phyloP scores from a whole-genome alignment of 2,797 vertebrate genomes.

The Pempheris klunzingeri region DNA sequence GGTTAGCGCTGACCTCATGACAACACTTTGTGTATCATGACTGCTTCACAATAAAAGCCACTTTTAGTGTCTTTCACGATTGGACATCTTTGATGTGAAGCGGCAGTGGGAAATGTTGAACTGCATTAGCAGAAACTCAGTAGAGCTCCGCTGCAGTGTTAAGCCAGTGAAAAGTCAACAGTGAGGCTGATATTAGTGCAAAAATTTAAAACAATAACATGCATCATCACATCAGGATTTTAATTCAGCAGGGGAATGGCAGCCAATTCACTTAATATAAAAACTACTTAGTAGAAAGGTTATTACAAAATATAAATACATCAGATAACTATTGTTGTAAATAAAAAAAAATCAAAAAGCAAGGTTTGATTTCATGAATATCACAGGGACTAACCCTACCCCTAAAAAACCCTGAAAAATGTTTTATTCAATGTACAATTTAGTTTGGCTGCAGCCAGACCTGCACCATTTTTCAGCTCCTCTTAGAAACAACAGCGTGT shows the following conservation, averaged over 20 bases:
- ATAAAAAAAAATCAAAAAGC: not conserved
- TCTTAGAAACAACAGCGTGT: constrained; percentile 29
- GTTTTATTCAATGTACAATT: not conserved
- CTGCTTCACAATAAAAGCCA: not conserved
- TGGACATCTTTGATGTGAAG: not conserved
- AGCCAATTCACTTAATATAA: not conserved
- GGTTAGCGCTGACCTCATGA: not conserved
- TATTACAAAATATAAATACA: not conserved
- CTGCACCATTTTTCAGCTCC: not conserved
- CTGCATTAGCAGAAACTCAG: constrained; percentile 5
- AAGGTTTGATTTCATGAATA: not conserved
- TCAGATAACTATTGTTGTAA: not conserved
- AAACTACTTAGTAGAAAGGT: not conserved
- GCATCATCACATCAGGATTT: not conserved
- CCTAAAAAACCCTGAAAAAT: too few species aligned
- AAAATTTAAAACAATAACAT: not conserved
- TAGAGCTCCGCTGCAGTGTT: not conserved
- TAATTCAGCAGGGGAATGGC: not conserved
- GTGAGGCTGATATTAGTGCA: not conserved
- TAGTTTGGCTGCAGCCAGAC: not conserved
- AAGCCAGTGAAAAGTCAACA: constrained; percentile 1
- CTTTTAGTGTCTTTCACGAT: not conserved
- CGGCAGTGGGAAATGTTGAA: not conserved
- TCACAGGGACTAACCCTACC: too few species aligned
- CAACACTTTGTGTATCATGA: not conserved